Evolutionary conservation across 1,140 invertebrate genomes (phyloP).

Genomic region (Akabosia matsudoensis): DNA sequence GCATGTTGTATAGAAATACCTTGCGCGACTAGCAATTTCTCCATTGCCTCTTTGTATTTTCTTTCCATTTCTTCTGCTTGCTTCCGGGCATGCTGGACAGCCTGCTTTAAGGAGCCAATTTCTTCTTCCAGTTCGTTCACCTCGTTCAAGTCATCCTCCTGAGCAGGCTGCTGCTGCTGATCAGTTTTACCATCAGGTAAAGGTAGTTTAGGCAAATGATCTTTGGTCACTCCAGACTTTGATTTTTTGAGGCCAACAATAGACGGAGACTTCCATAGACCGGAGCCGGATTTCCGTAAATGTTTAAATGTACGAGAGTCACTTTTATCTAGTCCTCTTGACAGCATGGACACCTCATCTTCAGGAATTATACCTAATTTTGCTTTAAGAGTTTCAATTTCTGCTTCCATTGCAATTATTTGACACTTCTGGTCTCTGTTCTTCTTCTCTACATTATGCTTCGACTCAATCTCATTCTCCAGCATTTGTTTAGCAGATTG

Average conservation of each 20-base stretch:
- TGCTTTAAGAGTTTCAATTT: slow-evolving; percentile 50
- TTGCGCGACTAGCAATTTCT: slow-evolving; percentile 70
- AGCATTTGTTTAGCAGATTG: slow-evolving; percentile 87
- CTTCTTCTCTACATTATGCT: slow-evolving; percentile 77
- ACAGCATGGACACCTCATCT: slow-evolving; percentile 44
- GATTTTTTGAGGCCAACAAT: slow-evolving; percentile 42
- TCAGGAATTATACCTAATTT: slow-evolving; percentile 49
- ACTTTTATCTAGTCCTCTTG: slow-evolving; percentile 36
- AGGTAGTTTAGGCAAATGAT: slow-evolving; percentile 36
- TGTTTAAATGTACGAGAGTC: slow-evolving; percentile 42
- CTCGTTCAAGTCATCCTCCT: slow-evolving; percentile 52
- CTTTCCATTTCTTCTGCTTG: slow-evolving; percentile 74
- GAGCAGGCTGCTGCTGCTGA: slow-evolving; percentile 65
- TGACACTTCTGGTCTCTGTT: slow-evolving; percentile 70
- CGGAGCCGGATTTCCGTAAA: slow-evolving; percentile 41
- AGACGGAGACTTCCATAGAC: slow-evolving; percentile 44
- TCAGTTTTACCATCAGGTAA: slow-evolving; percentile 69
- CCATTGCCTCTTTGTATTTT: slow-evolving; percentile 68
- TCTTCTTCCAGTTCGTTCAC: slow-evolving; percentile 51
- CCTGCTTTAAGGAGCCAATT: slow-evolving; percentile 61
- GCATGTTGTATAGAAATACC: slow-evolving; percentile 47
- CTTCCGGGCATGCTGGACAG: slow-evolving; percentile 70
- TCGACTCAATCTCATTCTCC: slow-evolving; percentile 78
- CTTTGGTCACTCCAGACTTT: slow-evolving; percentile 41
- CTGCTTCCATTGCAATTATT: slow-evolving; percentile 47